Conservation (phyloP, 1,140 invertebrate genomes). For the Heliconius nattereri region DNA sequence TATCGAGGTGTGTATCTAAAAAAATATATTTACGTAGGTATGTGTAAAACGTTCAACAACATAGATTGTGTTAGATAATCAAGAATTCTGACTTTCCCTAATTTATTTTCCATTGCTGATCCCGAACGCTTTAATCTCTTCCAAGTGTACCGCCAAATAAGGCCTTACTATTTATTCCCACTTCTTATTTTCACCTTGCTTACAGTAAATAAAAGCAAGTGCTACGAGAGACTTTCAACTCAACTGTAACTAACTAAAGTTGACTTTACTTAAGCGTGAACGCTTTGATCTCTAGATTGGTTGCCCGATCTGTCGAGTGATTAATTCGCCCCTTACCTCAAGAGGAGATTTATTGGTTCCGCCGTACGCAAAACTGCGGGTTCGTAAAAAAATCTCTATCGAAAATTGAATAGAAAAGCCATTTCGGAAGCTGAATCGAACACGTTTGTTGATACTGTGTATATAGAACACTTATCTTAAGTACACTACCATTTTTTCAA, state of each 20-base stretch:
- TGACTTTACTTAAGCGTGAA: constrained; percentile 39
- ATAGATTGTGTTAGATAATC: constrained; percentile 57
- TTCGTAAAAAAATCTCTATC: constrained; percentile 80
- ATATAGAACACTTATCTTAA: constrained; percentile 28
- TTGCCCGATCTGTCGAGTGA: constrained; percentile 71
- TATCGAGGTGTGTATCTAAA: too few relatives aligned
- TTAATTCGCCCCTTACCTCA: constrained; percentile 79
- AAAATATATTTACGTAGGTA: background rate
- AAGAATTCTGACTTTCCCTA: constrained; percentile 57
- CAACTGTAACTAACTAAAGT: constrained; percentile 40
- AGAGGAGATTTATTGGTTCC: constrained; percentile 80
- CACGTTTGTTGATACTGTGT: constrained; percentile 70
- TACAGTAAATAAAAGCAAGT: constrained; percentile 64
- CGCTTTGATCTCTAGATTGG: constrained; percentile 56
- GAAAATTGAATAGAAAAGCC: constrained; percentile 82
- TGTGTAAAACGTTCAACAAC: constrained; percentile 46
- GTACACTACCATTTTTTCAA: background rate
- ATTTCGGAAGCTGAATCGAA: constrained; percentile 67
- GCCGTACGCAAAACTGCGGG: constrained; percentile 80
- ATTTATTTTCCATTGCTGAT: constrained; percentile 69
- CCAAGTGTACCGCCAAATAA: constrained; percentile 72
- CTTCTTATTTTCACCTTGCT: constrained; percentile 78
- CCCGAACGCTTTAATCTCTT: constrained; percentile 77
- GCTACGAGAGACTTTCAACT: constrained; percentile 45
- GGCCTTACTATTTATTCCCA: constrained; percentile 76